phyloP scores from a whole-genome alignment of 2,888 invertebrate genomes.

The Epirrhoe alternata region DNA sequence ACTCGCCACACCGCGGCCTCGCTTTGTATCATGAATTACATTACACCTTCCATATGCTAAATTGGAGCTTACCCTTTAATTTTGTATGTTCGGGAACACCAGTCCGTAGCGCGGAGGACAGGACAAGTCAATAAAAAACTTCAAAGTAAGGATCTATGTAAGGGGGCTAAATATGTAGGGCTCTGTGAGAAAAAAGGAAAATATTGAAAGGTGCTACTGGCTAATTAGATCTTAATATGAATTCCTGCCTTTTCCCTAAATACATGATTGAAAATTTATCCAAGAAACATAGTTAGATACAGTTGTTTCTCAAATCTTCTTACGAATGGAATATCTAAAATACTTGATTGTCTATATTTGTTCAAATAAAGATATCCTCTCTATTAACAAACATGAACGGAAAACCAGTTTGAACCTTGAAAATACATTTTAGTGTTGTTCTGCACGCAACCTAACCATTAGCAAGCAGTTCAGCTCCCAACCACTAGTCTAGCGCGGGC shows the following conservation, averaged over 20 bases:
- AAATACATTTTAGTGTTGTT: conserved; percentile 6
- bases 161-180: too few species aligned
- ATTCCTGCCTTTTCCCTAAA: too few species aligned
- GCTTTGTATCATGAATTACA: conserved; percentile 62
- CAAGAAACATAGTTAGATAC: too few species aligned
- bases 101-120: background rate
- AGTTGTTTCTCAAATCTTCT: too few species aligned
- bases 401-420: background rate
- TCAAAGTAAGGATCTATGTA: background rate
- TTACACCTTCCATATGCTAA: conserved; percentile 53
- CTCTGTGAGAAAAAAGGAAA: too few species aligned
- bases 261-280: too few species aligned
- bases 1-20: conserved; percentile 51
- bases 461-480: conserved; percentile 5
- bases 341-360: too few species aligned
- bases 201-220: too few species aligned
- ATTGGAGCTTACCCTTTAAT: conserved; percentile 42
- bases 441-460: conserved; percentile 14
- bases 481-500: background rate
- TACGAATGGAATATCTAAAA: too few species aligned
- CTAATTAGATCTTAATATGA: too few species aligned
- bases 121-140: background rate
- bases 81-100: conserved; percentile 39
- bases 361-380: background rate
- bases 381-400: background rate